phyloP scores from a whole-genome alignment of 2,113 vertebrate species.

The Ornithorhynchus anatinus region DNA sequence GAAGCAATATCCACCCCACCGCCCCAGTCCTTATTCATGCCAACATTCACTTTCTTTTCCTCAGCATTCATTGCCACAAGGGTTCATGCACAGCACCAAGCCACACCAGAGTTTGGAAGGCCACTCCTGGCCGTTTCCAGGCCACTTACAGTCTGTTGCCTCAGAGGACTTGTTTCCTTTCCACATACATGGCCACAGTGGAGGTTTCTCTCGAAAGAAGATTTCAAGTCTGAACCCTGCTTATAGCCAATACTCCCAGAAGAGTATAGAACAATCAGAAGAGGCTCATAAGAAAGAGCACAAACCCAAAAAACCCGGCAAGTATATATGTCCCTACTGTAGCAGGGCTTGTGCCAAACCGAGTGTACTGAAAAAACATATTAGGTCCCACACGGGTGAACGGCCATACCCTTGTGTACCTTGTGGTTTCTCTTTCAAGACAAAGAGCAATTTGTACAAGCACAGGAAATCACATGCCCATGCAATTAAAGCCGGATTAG shows the following conservation, averaged over 20 bases:
- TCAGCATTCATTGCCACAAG: conserved; percentile 88
- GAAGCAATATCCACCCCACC: conserved; percentile 82
- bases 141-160: conserved; percentile 82
- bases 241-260: conserved; percentile 91
- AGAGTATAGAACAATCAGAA: conserved; percentile 85
- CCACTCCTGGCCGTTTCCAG: conserved; percentile 89
- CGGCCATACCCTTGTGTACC: conserved; percentile 94
- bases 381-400: conserved; percentile 96
- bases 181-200: conserved; percentile 82
- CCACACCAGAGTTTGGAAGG: conserved; percentile 90
- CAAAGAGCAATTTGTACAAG: conserved; percentile 99
- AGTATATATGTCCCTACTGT: conserved; percentile 97
- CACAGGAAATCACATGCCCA: conserved; percentile 98
- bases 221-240: conserved; percentile 86
- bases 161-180: conserved; percentile 91
- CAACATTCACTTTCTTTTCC: conserved; percentile 90
- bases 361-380: conserved; percentile 98
- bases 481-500: conserved; percentile 96
- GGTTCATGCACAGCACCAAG: conserved; percentile 88
- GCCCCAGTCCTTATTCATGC: conserved; percentile 82
- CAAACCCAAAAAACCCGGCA: conserved; percentile 97
- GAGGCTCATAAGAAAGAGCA: conserved; percentile 94
- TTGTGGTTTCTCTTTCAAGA: conserved; percentile 98
- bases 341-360: conserved; percentile 98
- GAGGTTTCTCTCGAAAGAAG: conserved; percentile 88